These are phyloP conservation scores for Muntiacus muntjak DNA, from an alignment of 2,113 vertebrate species.

Conservation along the genomic window DNA sequence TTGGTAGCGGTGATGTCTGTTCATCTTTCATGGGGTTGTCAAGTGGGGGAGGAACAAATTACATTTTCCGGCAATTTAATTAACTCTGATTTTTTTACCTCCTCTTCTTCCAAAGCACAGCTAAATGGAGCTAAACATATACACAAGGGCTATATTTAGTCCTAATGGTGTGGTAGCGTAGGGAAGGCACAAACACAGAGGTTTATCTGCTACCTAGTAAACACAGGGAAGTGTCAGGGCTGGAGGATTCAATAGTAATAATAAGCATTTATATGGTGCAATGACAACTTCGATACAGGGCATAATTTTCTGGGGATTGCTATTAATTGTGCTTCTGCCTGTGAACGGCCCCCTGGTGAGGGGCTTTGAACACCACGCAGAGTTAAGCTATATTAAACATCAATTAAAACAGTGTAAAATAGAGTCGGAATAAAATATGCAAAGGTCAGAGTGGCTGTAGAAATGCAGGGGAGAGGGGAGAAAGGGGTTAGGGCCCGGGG, in stretches of 20 bases:
- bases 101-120: conserved; percentile 37
- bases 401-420: conserved; percentile 66
- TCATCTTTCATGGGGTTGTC: conserved; percentile 47
- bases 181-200: conserved; percentile 57
- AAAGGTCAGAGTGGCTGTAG: conserved; percentile 64
- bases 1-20: conserved; percentile 22
- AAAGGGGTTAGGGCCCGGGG: neutral
- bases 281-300: conserved; percentile 70
- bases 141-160: conserved; percentile 65
- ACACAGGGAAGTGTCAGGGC: conserved; percentile 63
- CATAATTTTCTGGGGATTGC: conserved; percentile 72
- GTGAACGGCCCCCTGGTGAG: conserved; percentile 66
- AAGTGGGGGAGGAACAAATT: conserved; percentile 39
- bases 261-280: conserved; percentile 69
- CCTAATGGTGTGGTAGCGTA: conserved; percentile 51
- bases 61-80: conserved; percentile 60
- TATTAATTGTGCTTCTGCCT: conserved; percentile 71
- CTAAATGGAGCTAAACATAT: conserved; percentile 68
- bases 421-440: conserved; percentile 57
- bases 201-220: conserved; percentile 76
- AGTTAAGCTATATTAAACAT: conserved; percentile 72
- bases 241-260: conserved; percentile 70
- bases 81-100: conserved; percentile 23
- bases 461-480: neutral
- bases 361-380: conserved; percentile 63